phyloP scores from a whole-genome alignment of 2,888 invertebrate genomes.

The Agonopterix alstromeriana region DNA sequence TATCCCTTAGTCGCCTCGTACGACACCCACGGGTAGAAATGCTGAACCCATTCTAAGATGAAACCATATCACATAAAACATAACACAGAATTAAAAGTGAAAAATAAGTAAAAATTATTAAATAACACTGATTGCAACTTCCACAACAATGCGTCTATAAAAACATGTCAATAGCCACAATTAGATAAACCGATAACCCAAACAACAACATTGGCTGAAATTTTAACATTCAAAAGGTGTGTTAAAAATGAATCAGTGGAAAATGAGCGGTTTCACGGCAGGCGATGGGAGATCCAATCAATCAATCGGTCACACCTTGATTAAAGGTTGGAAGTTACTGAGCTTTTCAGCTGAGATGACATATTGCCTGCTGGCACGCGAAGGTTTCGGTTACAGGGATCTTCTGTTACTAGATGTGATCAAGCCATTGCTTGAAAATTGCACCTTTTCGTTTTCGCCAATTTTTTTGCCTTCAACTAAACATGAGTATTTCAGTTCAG shows the following conservation, averaged over 20 bases:
- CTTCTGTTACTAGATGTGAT: slow-evolving; percentile 13
- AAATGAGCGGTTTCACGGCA: slow-evolving; percentile 8
- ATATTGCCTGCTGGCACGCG: slow-evolving; percentile 57
- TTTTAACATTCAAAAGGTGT: slow-evolving; percentile 2
- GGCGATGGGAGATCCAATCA: slow-evolving; percentile 9
- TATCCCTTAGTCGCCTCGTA: too few species aligned
- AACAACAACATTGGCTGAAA: neutral
- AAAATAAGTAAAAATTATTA: too few species aligned
- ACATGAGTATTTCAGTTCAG: too few species aligned
- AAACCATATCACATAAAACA: too few species aligned
- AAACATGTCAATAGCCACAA: neutral
- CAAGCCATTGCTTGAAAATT: too few species aligned
- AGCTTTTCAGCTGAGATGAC: slow-evolving; percentile 50
- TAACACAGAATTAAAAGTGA: too few species aligned
- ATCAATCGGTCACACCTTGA: slow-evolving; percentile 14
- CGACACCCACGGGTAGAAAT: too few species aligned
- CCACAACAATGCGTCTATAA: neutral
- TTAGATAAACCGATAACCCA: too few species aligned
- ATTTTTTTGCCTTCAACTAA: too few species aligned
- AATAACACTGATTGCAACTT: too few species aligned
- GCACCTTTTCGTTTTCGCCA: too few species aligned
- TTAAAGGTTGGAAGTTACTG: slow-evolving; percentile 4
- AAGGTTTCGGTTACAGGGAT: slow-evolving; percentile 14
- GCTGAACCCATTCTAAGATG: too few species aligned
- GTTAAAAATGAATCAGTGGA: slow-evolving; percentile 12